Evolutionary conservation across 30 jellyfish, hydroid and myxozoan species (phyloP), one percentile per base, ranked within the genome.

Genomic region (Morbakka virulenta): DNA sequence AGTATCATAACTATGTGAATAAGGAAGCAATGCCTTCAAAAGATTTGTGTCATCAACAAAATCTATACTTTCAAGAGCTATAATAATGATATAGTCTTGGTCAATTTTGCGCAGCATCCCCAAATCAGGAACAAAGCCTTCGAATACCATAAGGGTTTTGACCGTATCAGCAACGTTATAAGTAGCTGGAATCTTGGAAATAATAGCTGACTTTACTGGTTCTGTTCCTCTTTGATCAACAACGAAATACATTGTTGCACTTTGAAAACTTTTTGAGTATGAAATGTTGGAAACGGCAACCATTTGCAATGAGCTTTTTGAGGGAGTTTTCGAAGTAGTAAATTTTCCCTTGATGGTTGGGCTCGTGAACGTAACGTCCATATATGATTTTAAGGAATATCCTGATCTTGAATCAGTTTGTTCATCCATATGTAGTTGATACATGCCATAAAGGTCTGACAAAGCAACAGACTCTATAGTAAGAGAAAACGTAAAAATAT

Each of bases 101-200:
- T 80, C 91, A 3, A 80, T 67, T 32, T 78, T 68, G 31, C 91
- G 83, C 12, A 80, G 57, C 77, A 80, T 69, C 0, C 91, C 91
- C 53, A 80, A 80, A 31, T 68, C 91, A 52, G 83, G 68, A 62
- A 80, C 69, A 83, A 80, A 80, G 34, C 33, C 82, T 25, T 25
- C n/a, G 52, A 67, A 83, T 25, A 31, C 47, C 64, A 68, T 68
- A 73, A 80, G 57, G 34, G 33, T 72, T 48, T 68, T 83, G 21
- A 80, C 77, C 20, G 91, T 83, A 32, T 80, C 84, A 9, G 74
- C 73, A 25, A 80, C 57, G 82, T 80, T 68, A 30, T 20, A 21
- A 30, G 62, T 67, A 32, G 68, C 91, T 50, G 26, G 13, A 11
- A 80, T 61, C 14, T 80, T 83, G 35, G 69, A 67, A 20, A 69